Percentiles rank a stretch among this genome's conserved stretches.
These are phyloP conservation scores for Pyrrhura leucotis DNA, from an alignment of 2,797 vertebrate genomes.

Conservation along the genomic window DNA sequence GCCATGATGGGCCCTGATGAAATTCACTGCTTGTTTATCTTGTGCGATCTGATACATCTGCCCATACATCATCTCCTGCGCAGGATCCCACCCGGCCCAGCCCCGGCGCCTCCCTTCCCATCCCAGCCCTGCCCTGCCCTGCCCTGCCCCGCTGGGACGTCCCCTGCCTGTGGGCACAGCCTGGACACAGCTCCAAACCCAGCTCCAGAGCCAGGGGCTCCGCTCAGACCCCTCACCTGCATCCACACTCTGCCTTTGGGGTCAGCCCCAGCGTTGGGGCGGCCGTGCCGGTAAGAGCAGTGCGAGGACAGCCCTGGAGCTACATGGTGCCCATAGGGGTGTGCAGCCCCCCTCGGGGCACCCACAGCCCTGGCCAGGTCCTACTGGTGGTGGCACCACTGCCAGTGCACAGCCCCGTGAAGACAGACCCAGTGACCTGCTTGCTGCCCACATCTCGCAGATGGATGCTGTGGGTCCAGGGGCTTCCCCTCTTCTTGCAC, in stretches of 20 bases:
- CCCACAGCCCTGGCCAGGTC: background rate
- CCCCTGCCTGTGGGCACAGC: background rate
- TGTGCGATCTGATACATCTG: constrained; percentile 97
- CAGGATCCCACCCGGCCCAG: constrained; percentile 69
- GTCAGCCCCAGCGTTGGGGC: fast-evolving
- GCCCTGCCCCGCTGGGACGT: fast-evolving
- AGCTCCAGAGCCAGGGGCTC: fast-evolving
- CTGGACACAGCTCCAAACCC: background rate
- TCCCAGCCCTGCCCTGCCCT: background rate
- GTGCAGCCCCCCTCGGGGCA: no score
- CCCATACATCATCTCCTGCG: constrained; percentile 74
- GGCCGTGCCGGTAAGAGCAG: fast-evolving
- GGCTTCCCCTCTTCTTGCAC: background rate
- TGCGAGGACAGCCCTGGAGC: background rate
- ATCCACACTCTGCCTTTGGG: fast-evolving
- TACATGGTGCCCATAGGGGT: fast-evolving
- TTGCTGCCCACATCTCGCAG: background rate
- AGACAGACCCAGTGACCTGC: fast-evolving
- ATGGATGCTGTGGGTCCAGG: background rate
- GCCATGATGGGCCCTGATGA: constrained; percentile 96
- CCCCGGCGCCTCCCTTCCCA: constrained; percentile 5
- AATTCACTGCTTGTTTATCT: constrained; percentile 98
- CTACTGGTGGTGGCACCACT: background rate
- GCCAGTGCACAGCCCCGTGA: background rate
- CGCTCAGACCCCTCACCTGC: fast-evolving